A percentile compares a stretch with the other conserved stretches of the same genome.
Conservation (phyloP, 2,113 vertebrate species). For the Callipepla californica region DNA sequence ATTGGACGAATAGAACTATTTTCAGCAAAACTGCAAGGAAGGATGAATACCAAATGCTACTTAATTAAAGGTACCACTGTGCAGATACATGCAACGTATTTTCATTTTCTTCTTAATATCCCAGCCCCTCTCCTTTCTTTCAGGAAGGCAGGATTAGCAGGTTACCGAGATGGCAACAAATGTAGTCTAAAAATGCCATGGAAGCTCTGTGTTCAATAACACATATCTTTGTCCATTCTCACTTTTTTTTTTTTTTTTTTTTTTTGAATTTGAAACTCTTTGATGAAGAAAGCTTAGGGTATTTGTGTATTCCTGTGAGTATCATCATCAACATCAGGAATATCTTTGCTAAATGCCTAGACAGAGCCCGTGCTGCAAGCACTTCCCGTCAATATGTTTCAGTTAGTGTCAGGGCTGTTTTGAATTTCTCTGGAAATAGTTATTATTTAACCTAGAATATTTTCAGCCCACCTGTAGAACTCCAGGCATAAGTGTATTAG, state of each 20-base stretch:
- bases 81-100: neutral
- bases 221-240: neutral
- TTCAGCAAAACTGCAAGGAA: neutral
- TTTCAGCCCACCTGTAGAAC: neutral
- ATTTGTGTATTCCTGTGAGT: neutral
- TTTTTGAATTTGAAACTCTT: neutral
- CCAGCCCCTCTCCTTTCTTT: neutral
- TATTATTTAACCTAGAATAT: neutral
- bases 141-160: neutral
- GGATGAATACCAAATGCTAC: neutral
- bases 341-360: neutral
- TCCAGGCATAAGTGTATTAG: neutral
- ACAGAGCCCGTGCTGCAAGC: neutral
- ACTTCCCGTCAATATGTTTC: neutral
- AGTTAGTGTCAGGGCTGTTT: neutral
- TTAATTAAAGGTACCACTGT: neutral
- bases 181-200: neutral
- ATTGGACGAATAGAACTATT: neutral
- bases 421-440: neutral
- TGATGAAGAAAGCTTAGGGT: neutral
- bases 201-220: neutral
- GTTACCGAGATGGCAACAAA: neutral
- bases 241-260: neutral
- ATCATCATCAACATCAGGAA: fast-evolving
- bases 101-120: neutral